Percentiles rank a stretch among this genome's conserved stretches.
Conservation (phyloP, 1,140 invertebrate species). For the Nasonia longicornis region DNA sequence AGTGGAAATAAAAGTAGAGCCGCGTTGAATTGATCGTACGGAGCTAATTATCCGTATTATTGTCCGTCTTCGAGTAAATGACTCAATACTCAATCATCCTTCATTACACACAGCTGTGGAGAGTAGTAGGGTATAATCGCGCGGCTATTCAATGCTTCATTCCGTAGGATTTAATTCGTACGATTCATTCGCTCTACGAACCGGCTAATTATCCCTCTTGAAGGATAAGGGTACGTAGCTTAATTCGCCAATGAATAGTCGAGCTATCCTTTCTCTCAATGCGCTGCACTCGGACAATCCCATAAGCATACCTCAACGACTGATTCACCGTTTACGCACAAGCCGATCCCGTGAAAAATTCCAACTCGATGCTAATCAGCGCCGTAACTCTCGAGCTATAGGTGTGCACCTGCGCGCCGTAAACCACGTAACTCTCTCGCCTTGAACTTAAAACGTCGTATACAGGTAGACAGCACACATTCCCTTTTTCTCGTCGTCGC, state of each 20-base stretch:
- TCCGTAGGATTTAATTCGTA: neutral
- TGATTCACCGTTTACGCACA: neutral
- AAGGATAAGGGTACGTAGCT: neutral
- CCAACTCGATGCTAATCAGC: neutral
- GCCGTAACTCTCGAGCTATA: neutral
- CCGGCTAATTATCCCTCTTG: neutral
- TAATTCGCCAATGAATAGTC: neutral
- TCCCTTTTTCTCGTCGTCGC: neutral
- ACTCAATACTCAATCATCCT: neutral
- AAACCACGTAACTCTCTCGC: neutral
- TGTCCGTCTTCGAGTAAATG: neutral
- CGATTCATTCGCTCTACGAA: neutral
- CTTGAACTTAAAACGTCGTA: slow-evolving; percentile 1
- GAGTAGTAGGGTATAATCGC: too few species aligned
- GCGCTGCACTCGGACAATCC: too few species aligned
- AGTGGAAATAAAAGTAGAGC: too few species aligned
- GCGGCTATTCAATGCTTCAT: too few species aligned
- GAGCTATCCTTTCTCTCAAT: neutral
- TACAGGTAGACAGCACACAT: neutral
- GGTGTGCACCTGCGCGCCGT: neutral
- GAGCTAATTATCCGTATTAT: too few species aligned
- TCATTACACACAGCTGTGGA: neutral
- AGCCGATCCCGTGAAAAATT: neutral
- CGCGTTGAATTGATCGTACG: too few species aligned
- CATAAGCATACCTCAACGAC: too few species aligned